phyloP scores from a whole-genome alignment of 2,888 invertebrate genomes.

The Timema podura region DNA sequence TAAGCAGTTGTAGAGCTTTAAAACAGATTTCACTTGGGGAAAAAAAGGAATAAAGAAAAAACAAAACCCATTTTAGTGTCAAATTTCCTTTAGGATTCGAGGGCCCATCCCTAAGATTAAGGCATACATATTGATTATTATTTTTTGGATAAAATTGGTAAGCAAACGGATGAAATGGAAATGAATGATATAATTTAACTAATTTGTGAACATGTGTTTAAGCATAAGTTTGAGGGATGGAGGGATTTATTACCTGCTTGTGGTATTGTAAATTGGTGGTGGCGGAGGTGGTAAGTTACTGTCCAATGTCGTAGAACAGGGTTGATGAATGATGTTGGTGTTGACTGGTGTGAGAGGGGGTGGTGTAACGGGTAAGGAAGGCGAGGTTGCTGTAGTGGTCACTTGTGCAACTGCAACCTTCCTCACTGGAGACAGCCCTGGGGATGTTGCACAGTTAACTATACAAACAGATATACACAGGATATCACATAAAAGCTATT shows the following conservation, averaged over 20 bases:
- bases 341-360: constrained; percentile 8
- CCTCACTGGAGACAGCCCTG: constrained; percentile 3
- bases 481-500: background rate
- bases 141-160: too few relatives aligned
- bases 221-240: background rate
- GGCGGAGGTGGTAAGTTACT: constrained; percentile 3
- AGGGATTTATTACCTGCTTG: constrained; percentile 4
- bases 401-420: constrained; percentile 19
- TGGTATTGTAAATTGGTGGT: background rate
- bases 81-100: too few relatives aligned
- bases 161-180: too few relatives aligned
- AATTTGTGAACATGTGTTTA: too few relatives aligned
- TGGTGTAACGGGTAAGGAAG: constrained; percentile 23
- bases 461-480: background rate
- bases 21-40: too few relatives aligned
- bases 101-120: too few relatives aligned
- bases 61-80: too few relatives aligned
- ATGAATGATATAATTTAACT: too few relatives aligned
- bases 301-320: background rate
- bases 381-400: constrained; percentile 26
- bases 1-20: too few relatives aligned
- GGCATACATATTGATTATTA: too few relatives aligned
- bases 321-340: background rate
- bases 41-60: too few relatives aligned
- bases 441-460: constrained; percentile 10